Conservation (phyloP, 2,797 vertebrate species). For the Phrynocephalus forsythii region DNA sequence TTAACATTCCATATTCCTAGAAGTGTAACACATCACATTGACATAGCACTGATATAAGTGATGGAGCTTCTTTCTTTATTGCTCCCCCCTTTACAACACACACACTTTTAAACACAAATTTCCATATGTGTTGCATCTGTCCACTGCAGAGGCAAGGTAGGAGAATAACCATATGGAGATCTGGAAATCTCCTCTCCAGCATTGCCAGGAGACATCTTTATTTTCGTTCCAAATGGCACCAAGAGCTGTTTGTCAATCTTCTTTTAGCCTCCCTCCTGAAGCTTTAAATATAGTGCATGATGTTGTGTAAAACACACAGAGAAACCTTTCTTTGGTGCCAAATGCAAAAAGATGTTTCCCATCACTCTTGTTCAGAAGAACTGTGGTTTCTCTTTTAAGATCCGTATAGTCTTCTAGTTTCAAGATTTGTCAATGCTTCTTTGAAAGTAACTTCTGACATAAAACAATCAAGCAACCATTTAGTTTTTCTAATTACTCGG, state of each 20-base stretch:
- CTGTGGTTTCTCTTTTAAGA: constrained; percentile 18
- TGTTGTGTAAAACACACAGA: constrained; percentile 50
- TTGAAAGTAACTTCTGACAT: constrained; percentile 40
- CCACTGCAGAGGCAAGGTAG: constrained; percentile 54
- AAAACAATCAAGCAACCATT: too few species aligned
- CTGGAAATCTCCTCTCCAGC: constrained; percentile 64
- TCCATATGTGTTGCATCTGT: constrained; percentile 71
- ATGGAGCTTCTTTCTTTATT: constrained; percentile 56
- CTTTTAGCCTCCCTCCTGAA: constrained; percentile 35
- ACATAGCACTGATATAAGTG: constrained; percentile 37
- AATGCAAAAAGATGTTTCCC: constrained; percentile 43
- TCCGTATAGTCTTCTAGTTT: neutral
- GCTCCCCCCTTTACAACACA: constrained; percentile 25
- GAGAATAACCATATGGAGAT: constrained; percentile 69
- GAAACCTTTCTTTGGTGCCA: constrained; percentile 30
- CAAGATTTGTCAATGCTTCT: constrained; percentile 14
- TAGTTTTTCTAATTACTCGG: constrained; percentile 32
- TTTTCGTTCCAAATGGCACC: constrained; percentile 66
- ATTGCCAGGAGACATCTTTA: constrained; percentile 69
- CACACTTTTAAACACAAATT: constrained; percentile 48
- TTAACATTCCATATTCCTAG: neutral
- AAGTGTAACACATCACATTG: constrained; percentile 42
- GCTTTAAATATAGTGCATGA: constrained; percentile 21
- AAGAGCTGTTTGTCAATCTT: constrained; percentile 60
- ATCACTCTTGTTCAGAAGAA: constrained; percentile 31